Conservation (phyloP, 2,113 vertebrate genomes). For the Otis tarda region DNA sequence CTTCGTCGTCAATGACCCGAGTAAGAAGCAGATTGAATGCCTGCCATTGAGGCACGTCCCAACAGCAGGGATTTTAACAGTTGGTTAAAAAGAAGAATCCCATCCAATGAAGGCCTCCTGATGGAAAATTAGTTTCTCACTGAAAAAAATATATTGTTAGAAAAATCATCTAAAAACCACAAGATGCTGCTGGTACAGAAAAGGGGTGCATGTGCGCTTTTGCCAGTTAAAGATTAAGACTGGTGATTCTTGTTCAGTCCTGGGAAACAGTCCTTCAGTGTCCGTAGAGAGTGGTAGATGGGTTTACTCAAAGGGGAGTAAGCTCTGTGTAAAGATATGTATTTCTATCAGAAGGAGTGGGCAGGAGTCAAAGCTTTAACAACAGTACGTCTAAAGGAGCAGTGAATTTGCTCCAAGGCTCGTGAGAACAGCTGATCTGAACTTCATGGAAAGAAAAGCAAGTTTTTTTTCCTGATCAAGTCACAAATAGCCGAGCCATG, state of each 20-base stretch:
- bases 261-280: background rate
- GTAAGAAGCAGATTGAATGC: background rate
- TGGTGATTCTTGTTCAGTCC: background rate
- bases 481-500: background rate
- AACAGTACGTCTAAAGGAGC: background rate
- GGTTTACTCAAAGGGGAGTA: background rate
- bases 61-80: background rate
- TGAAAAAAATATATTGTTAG: background rate
- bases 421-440: background rate
- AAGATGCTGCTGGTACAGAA: background rate
- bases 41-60: background rate
- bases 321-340: background rate
- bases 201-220: background rate
- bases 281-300: too few relatives aligned
- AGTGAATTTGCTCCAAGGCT: fast-evolving
- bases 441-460: background rate
- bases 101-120: background rate
- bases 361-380: background rate
- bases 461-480: background rate
- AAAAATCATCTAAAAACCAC: background rate
- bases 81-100: background rate
- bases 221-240: background rate
- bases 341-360: background rate
- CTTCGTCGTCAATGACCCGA: background rate
- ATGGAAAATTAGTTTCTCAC: background rate